Conservation (phyloP, 2,888 invertebrate genomes). For the Salpingus planirostris region DNA sequence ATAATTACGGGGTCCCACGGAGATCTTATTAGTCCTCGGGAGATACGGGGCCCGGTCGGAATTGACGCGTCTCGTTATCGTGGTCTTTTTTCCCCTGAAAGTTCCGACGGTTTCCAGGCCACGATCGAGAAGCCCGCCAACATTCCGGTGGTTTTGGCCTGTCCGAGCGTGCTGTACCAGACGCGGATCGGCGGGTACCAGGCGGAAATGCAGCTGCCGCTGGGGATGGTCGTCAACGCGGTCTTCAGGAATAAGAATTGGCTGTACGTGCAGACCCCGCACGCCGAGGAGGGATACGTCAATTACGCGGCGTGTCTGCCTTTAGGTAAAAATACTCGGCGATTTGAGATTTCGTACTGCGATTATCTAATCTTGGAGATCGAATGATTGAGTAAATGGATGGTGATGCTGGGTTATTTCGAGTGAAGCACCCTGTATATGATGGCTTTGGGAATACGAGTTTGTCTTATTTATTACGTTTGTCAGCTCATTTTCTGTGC, state of each 20-base stretch:
- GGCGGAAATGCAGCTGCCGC: conserved; percentile 58
- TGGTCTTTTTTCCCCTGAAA: neutral
- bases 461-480: too few species aligned
- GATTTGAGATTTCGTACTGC: too few species aligned
- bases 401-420: too few species aligned
- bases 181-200: conserved; percentile 62
- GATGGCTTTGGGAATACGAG: too few species aligned
- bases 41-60: too few species aligned
- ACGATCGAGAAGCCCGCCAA: conserved; percentile 74
- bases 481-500: too few species aligned
- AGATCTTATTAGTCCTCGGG: too few species aligned
- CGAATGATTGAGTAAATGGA: too few species aligned
- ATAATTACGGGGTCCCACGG: conserved; percentile 16
- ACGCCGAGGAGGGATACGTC: conserved; percentile 76
- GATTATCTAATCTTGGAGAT: too few species aligned
- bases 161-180: conserved; percentile 64
- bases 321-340: conserved; percentile 56
- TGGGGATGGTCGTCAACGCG: conserved; percentile 80
- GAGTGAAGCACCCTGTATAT: too few species aligned
- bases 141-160: conserved; percentile 74
- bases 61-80: too few species aligned
- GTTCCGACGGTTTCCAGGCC: conserved; percentile 46
- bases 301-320: conserved; percentile 69
- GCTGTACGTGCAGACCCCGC: conserved; percentile 79
- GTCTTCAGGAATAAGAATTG: conserved; percentile 79